Base-by-base conservation (phyloP, 1,140 invertebrate species). In the Sycobia sp. region DNA sequence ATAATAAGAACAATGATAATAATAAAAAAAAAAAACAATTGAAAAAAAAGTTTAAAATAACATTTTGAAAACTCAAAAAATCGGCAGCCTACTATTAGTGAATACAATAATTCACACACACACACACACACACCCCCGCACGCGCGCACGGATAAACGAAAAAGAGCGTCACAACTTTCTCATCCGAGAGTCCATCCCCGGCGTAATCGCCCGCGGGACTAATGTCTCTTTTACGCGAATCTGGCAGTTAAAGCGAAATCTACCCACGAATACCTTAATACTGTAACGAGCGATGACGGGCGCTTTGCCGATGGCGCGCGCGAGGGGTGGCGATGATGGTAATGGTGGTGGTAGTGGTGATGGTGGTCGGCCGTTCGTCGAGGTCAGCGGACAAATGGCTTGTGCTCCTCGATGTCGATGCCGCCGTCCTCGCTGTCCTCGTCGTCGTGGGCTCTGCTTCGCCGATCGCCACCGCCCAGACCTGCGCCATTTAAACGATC, bases 211-310 rank as follows among this genome's bases (percentile, higher is more conserved):
- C 78, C 70, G 71, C 74, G 68, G 76, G 74, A 75, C 75, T 76
- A 77, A 25, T 57, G 43, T 56, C n/a, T n/a, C n/a, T 53, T 53
- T 59, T 79, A 82, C 77, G 77, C 77, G 77, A 80, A 81, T 82
- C 70, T 80, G 78, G 81, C 79, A 81, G 73, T 80, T 76, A 81
- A 82, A 82, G 80, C 80, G 75, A 79, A 78, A 80, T 78, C 77
- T 81, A 82, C 73, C 76, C 76, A 77, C 79, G 75, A 80, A 81
- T 81, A 77, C 77, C 80, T 82, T 82, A 82, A 82, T 82, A 82
- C 80, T 82, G 80, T 80, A 82, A 76, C 76, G 78, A 80, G 78
- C 77, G 78, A n/a, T n/a, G n/a, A 79, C 73, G 81, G 76, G 76
- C 70, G 77, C n/a, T n/a, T n/a, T n/a, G n/a, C 73, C 72, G 77